Base-by-base conservation (phyloP, 1,140 invertebrate genomes). In the Hesperophylax magnus region DNA sequence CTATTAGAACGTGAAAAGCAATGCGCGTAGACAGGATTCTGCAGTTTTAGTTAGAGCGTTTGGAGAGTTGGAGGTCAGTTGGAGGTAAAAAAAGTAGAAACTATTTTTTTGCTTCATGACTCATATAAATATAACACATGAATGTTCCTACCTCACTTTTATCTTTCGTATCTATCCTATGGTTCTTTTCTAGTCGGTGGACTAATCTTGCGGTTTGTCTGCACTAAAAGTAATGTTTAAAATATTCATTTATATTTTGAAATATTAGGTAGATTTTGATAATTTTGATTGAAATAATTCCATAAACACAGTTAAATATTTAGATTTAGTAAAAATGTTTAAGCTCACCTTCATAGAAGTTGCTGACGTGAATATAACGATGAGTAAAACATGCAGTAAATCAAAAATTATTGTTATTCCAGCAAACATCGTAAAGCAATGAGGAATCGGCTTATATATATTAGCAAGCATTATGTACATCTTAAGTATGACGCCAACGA, bases 401-500 rank as follows among this genome's bases (percentile, higher is more conserved):
- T 82, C 78, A 27, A 82, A 72, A 7, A 82, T n/a, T 1, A 80
- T 47, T 11, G 78, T 15, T 11, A 61, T 47, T 5, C 60, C 24
- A 7, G 81, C 58, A 24, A 76, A 71, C 8, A 69, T 18, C 6
- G 77, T 27, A 7, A 61, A 15, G 15, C 61, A 74, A n/a, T 0
- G n/a, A 3, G 34, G 24, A 9, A 54, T 18, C 4, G 39, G 11
- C 53, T 53, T 61, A 34, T 82, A 82, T 5, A 82, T 60, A 18
- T 71, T 77, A 3, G 81, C 71, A 52, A 82, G 77, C 22, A 53
- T 80, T 22, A 58, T 56, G 61, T 80, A 82, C 18, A 72, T 18
- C 34, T 77, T 82, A 9, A 80, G 20, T n/a, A 75, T 80, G 53
- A 82, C 78, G 0, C 53, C 52, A 4, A 80, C 77, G 47, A 82